These are phyloP conservation scores for Acanthacorydalis orientalis DNA, from an alignment of 2,888 invertebrate genomes.

Conservation along the genomic window DNA sequence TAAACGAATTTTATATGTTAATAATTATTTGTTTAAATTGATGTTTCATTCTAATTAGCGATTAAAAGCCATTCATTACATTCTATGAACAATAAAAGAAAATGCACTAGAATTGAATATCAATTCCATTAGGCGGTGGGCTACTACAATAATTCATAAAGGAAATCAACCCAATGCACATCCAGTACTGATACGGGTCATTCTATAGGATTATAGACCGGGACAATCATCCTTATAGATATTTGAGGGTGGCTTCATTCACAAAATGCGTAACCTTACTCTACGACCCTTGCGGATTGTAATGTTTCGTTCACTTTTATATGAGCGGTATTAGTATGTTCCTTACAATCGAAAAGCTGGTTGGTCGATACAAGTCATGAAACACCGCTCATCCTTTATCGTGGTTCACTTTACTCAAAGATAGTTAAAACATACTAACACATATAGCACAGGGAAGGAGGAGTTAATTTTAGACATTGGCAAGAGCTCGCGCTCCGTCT, in stretches of 20 bases:
- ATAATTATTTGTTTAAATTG: no score
- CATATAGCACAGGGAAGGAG: constrained; percentile 14
- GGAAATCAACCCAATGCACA: neutral
- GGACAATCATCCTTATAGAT: neutral
- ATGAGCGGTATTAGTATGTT: constrained; percentile 6
- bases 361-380: no score
- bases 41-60: no score
- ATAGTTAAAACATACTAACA: constrained; percentile 20
- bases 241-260: constrained; percentile 13
- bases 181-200: neutral
- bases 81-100: no score
- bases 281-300: constrained; percentile 12
- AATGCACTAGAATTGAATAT: no score
- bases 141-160: no score
- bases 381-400: constrained; percentile 13
- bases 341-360: no score
- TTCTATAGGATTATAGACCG: neutral
- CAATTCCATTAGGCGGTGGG: no score
- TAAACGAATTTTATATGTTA: no score
- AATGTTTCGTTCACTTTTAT: constrained; percentile 1
- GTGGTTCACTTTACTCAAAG: constrained; percentile 11
- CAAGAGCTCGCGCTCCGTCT: neutral
- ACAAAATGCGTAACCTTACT: constrained; percentile 16
- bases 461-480: constrained; percentile 2
- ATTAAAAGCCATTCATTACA: no score